Conservation (phyloP, 2,113 vertebrate species). For the Aphyosemion australe region DNA sequence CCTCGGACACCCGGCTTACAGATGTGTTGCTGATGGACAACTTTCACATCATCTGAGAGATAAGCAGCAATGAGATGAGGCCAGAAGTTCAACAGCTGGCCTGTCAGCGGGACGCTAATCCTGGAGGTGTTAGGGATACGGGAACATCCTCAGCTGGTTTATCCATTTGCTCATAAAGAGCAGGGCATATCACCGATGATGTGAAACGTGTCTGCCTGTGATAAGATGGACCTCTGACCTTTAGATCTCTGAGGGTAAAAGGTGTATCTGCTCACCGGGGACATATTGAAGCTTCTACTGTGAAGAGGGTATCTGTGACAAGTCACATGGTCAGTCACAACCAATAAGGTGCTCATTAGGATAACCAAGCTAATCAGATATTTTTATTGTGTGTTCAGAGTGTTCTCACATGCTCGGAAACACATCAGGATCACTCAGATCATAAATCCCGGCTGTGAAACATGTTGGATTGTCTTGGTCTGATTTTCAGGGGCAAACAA, state of each 20-base stretch:
- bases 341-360: not conserved
- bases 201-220: slow-evolving; percentile 27
- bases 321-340: not conserved
- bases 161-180: slow-evolving; percentile 52
- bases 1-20: slow-evolving; percentile 2
- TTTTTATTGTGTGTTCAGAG: too few species aligned
- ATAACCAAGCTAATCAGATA: too few species aligned
- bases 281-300: not conserved
- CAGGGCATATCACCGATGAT: slow-evolving; percentile 27
- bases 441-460: too few species aligned
- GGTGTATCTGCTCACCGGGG: not conserved
- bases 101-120: slow-evolving; percentile 57
- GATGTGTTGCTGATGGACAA: slow-evolving; percentile 14
- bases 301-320: slow-evolving; percentile 1
- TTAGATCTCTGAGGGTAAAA: slow-evolving; percentile 10
- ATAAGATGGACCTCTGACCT: slow-evolving; percentile 25
- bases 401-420: too few species aligned
- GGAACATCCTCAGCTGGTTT: slow-evolving; percentile 53
- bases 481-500: too few species aligned
- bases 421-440: too few species aligned
- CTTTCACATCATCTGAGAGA: slow-evolving; percentile 39
- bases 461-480: too few species aligned
- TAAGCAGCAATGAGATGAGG: slow-evolving; percentile 25
- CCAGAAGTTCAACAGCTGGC: slow-evolving; percentile 67
- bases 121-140: slow-evolving; percentile 52